These are phyloP conservation scores for Bothrops jararaca DNA, from an alignment of 2,113 vertebrate genomes.

Conservation along the genomic window DNA sequence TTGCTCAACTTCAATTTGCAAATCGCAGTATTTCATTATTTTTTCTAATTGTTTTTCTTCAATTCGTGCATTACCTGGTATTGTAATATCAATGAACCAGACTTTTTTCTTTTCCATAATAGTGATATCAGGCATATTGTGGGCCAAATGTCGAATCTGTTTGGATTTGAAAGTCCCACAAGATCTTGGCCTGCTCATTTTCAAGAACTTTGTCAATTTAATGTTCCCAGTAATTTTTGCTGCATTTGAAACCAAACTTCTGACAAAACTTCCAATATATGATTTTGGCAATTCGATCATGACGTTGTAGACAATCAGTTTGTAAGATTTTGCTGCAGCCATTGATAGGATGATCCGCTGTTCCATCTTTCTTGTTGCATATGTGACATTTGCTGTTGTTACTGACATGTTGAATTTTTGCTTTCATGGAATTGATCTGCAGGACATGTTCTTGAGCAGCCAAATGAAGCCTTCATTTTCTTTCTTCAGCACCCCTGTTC, in stretches of 20 bases:
- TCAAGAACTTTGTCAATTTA: neutral
- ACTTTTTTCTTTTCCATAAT: neutral
- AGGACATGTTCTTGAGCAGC: no score
- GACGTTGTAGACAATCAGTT: no score
- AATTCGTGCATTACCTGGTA: neutral
- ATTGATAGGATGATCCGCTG: no score
- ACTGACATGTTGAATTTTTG: no score
- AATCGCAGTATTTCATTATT: neutral
- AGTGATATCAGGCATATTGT: neutral
- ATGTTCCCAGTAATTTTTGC: neutral
- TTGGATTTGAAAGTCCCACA: neutral
- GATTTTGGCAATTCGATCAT: no score
- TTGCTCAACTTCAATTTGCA: neutral
- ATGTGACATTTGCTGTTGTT: no score
- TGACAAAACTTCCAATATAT: neutral
- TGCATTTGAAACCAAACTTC: neutral
- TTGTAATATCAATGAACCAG: neutral
- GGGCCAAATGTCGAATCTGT: neutral
- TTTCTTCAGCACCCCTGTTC: no score
- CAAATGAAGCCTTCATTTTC: no score
- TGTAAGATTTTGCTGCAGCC: no score
- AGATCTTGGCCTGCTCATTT: neutral
- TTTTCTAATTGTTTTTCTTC: neutral
- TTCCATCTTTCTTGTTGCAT: no score
- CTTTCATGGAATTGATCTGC: no score